Evolutionary conservation across 2,888 invertebrate genomes (phyloP).

Genomic region (Tolmerus cingulatus): DNA sequence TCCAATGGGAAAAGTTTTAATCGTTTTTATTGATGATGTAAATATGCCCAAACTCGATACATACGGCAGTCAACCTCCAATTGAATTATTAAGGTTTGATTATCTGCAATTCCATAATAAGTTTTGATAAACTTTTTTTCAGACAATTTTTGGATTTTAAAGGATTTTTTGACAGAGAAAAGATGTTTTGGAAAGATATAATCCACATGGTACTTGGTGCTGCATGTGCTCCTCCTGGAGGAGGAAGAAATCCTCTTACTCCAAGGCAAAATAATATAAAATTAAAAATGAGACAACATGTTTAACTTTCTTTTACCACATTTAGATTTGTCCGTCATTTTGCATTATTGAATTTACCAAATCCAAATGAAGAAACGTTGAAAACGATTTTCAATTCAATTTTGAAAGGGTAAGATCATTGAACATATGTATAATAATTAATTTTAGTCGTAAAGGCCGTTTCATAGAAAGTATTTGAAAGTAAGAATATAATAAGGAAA

Average conservation of each 20-base stretch:
- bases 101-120: not conserved
- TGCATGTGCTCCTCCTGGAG: slow-evolving; percentile 91
- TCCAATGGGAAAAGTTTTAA: slow-evolving; percentile 81
- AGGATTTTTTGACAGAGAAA: slow-evolving; percentile 89
- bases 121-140: not conserved
- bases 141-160: slow-evolving; percentile 62
- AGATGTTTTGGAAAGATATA: slow-evolving; percentile 89
- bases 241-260: slow-evolving; percentile 85
- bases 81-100: slow-evolving; percentile 79
- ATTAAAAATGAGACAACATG: not conserved
- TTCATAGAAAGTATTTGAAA: too few species aligned
- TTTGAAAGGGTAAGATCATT: slow-evolving; percentile 54
- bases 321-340: slow-evolving; percentile 85
- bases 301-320: not conserved
- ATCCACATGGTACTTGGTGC: slow-evolving; percentile 85
- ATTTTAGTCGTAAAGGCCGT: too few species aligned
- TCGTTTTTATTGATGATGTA: slow-evolving; percentile 89
- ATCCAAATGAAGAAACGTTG: slow-evolving; percentile 69
- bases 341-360: slow-evolving; percentile 82
- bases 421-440: not conserved
- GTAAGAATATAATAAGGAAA: too few species aligned
- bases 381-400: slow-evolving; percentile 61
- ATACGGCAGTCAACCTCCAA: slow-evolving; percentile 91
- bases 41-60: slow-evolving; percentile 89
- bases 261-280: slow-evolving; percentile 60